Evolutionary conservation across 1,140 invertebrate species (phyloP).

Genomic region (Coptotermes formosanus): DNA sequence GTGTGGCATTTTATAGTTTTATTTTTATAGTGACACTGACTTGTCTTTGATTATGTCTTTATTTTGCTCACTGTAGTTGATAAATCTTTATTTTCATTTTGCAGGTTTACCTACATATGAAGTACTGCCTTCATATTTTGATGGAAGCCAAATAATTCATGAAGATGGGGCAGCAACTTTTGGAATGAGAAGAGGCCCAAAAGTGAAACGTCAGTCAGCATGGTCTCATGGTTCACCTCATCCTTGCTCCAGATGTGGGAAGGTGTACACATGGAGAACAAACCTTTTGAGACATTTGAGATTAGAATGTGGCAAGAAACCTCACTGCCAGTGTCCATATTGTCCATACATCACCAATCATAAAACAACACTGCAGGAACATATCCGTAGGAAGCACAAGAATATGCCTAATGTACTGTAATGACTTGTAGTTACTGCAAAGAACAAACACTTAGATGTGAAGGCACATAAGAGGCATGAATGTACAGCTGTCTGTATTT

Average conservation of each 20-base stretch:
- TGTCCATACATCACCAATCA: conserved; percentile 39
- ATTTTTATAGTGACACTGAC: neutral
- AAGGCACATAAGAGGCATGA: no score
- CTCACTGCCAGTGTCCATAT: conserved; percentile 39
- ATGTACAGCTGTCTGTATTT: no score
- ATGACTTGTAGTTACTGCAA: no score
- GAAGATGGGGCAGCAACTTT: neutral
- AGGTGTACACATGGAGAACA: conserved; percentile 47
- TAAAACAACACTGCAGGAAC: conserved; percentile 37
- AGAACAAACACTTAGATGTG: no score
- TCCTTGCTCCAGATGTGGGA: neutral
- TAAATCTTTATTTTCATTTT: neutral
- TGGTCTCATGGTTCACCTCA: neutral
- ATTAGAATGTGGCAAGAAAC: conserved; percentile 41
- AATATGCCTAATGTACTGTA: neutral
- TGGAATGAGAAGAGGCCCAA: neutral
- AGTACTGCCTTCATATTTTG: neutral
- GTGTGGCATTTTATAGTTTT: neutral
- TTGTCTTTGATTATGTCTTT: neutral
- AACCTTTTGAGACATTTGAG: conserved; percentile 55
- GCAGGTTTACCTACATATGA: neutral
- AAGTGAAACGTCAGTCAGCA: neutral
- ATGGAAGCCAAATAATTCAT: neutral
- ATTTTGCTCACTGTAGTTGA: neutral
- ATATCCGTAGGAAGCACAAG: conserved; percentile 32